A percentile compares a stretch with the other conserved stretches of the same genome.
Evolutionary conservation across 1,140 invertebrate genomes (phyloP).

Genomic region (Drosophila obscura): DNA sequence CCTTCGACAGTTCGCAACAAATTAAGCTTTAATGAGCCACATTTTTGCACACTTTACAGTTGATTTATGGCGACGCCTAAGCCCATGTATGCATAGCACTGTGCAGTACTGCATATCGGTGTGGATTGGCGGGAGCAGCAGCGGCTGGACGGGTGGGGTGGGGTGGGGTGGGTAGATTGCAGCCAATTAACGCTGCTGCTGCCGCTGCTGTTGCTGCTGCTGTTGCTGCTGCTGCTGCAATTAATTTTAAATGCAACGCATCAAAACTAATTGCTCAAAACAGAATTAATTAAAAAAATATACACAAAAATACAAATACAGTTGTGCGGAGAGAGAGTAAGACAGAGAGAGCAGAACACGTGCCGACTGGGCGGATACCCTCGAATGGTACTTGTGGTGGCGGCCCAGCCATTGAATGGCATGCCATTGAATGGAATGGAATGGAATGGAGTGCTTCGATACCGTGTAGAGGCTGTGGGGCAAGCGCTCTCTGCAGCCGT

Average conservation of each 20-base stretch:
- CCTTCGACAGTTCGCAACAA: slow-evolving; percentile 19
- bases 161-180: slow-evolving; percentile 29
- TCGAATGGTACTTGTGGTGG: background rate
- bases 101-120: background rate
- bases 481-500: slow-evolving; percentile 11
- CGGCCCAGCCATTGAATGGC: background rate
- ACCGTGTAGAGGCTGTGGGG: background rate
- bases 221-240: slow-evolving; percentile 14
- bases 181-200: slow-evolving; percentile 48
- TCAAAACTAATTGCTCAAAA: slow-evolving; percentile 63
- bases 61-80: slow-evolving; percentile 38
- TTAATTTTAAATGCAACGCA: slow-evolving; percentile 62
- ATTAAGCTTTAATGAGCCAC: slow-evolving; percentile 48
- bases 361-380: slow-evolving; percentile 2
- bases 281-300: slow-evolving; percentile 58
- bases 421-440: too few relatives aligned
- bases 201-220: too few relatives aligned
- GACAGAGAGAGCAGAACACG: slow-evolving; percentile 16
- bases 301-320: slow-evolving; percentile 15
- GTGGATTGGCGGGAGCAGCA: background rate
- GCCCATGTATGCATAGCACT: background rate
- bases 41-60: slow-evolving; percentile 48
- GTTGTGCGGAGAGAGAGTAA: slow-evolving; percentile 17
- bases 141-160: background rate
- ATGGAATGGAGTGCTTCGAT: background rate